A percentile compares a stretch with the other conserved stretches of the same genome.
These are phyloP conservation scores for human DNA, from an alignment of 2,113 vertebrate species.

Conservation along the genomic window DNA sequence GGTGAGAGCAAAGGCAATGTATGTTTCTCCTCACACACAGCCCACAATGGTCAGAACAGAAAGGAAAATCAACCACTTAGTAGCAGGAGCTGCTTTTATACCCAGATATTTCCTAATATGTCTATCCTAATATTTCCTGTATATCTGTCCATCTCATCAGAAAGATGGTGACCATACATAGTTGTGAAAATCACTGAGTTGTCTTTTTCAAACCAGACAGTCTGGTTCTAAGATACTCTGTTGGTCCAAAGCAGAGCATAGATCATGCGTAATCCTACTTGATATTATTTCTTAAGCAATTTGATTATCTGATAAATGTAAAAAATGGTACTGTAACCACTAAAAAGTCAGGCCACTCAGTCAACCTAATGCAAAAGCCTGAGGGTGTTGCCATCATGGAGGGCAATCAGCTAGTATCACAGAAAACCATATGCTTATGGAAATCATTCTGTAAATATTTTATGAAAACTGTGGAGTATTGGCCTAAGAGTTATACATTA, in stretches of 20 bases:
- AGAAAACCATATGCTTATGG: not conserved
- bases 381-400: not conserved
- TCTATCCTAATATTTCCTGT: not conserved
- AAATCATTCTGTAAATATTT: not conserved
- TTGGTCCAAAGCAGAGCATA: not conserved
- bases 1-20: not conserved
- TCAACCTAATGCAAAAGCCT: not conserved
- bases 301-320: not conserved
- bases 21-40: not conserved
- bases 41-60: not conserved
- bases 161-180: not conserved
- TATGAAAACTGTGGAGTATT: not conserved
- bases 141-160: not conserved
- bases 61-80: not conserved
- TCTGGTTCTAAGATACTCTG: too few species aligned
- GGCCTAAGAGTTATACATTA: not conserved
- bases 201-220: too few species aligned
- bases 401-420: not conserved
- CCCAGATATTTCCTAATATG: not conserved
- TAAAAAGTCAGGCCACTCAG: not conserved
- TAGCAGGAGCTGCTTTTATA: not conserved
- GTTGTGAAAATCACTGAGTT: not conserved
- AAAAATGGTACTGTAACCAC: not conserved
- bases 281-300: not conserved
- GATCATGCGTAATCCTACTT: not conserved